Conservation (phyloP, 1,140 invertebrate genomes). For the Tetramorium simillimum region DNA sequence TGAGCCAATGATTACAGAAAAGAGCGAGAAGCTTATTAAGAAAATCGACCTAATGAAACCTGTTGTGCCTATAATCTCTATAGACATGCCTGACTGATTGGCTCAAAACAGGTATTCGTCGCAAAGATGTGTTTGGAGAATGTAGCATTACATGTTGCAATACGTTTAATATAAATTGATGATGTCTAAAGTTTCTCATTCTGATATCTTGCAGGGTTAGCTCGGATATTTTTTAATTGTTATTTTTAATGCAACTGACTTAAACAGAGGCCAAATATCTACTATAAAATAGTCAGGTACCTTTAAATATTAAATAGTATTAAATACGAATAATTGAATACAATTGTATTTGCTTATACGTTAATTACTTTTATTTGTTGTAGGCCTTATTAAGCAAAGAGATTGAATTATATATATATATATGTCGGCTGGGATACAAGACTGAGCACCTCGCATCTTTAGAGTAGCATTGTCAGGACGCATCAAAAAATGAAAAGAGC, state of each 20-base stretch:
- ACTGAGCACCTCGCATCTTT: conserved; percentile 78
- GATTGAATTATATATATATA: conserved; percentile 51
- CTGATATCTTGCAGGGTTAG: conserved; percentile 38
- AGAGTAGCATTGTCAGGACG: conserved; percentile 62
- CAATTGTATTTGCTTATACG: neutral
- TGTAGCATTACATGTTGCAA: neutral
- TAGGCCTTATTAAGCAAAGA: conserved; percentile 59
- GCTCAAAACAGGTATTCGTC: conserved; percentile 59
- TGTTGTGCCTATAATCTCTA: conserved; percentile 94
- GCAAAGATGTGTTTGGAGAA: neutral
- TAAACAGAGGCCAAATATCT: conserved; percentile 55
- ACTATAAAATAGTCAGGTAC: conserved; percentile 52
- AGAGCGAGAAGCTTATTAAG: conserved; percentile 88
- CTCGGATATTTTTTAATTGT: conserved; percentile 34
- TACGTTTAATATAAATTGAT: neutral
- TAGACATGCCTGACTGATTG: conserved; percentile 95
- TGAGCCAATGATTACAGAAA: conserved; percentile 85
- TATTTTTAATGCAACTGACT: conserved; percentile 62
- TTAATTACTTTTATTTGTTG: conserved; percentile 24
- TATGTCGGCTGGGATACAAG: conserved; percentile 74
- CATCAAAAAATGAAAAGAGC: conserved; percentile 47
- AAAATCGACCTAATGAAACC: conserved; percentile 92
- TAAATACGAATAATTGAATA: neutral
- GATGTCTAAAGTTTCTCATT: neutral
- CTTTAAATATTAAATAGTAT: neutral